These are phyloP conservation scores for Alitta virens DNA, from an alignment of 2,888 invertebrate genomes.

Conservation along the genomic window DNA sequence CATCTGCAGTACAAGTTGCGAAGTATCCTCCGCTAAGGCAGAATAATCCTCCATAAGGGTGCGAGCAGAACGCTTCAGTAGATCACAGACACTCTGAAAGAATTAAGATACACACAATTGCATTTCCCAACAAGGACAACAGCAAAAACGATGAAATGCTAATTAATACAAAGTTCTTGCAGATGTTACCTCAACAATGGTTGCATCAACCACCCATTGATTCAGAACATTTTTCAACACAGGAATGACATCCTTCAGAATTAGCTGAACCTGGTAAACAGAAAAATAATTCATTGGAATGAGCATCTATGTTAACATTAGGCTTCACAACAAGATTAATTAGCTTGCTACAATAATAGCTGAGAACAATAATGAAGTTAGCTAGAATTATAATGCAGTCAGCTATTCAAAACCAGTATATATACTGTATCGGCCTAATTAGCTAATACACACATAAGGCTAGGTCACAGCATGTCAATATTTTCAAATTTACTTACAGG, in stretches of 20 bases:
- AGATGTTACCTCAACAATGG: conserved; percentile 67
- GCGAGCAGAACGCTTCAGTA: conserved; percentile 72
- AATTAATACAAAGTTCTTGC: background rate
- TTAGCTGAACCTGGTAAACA: conserved; percentile 41
- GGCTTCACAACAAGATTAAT: conserved; percentile 14
- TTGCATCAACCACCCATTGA: conserved; percentile 66
- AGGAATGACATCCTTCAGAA: conserved; percentile 48
- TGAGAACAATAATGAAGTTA: too few species aligned
- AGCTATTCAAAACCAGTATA: too few species aligned
- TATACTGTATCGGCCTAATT: too few species aligned
- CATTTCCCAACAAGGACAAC: too few species aligned
- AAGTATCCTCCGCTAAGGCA: conserved; percentile 69
- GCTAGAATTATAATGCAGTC: too few species aligned
- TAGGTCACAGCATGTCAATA: too few species aligned
- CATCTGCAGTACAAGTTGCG: conserved; percentile 68
- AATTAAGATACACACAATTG: too few species aligned
- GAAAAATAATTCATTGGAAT: background rate
- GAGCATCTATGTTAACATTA: background rate
- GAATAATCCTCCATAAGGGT: conserved; percentile 71
- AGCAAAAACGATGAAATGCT: too few species aligned
- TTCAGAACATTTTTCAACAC: conserved; percentile 51
- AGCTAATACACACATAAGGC: too few species aligned
- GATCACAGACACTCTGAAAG: conserved; percentile 69
- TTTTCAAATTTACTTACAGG: conserved; percentile 27
- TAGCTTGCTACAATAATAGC: too few species aligned